Conservation (phyloP, 2,113 vertebrate species). For the Procavia capensis region DNA sequence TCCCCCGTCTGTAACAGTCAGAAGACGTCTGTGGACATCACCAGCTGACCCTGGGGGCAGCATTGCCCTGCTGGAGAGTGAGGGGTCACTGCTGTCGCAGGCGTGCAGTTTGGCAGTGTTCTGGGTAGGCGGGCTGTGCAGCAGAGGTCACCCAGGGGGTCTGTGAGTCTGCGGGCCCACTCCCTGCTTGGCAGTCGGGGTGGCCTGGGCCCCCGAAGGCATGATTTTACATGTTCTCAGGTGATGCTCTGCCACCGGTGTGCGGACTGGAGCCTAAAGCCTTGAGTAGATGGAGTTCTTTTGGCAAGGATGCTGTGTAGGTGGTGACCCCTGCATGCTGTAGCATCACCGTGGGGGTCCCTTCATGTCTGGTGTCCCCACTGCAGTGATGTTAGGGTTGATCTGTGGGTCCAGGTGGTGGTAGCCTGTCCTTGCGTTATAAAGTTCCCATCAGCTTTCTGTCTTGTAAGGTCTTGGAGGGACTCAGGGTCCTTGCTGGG, state of each 20-base stretch:
- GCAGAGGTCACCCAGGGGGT: too few relatives aligned
- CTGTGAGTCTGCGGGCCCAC: neutral
- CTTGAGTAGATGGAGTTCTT: neutral
- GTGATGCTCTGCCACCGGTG: rapidly evolving
- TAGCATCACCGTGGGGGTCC: neutral
- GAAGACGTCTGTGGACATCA: neutral
- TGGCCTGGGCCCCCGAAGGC: too few relatives aligned
- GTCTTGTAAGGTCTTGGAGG: neutral
- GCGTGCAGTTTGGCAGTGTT: neutral
- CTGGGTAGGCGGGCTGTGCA: too few relatives aligned
- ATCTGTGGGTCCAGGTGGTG: neutral
- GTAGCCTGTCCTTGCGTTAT: neutral
- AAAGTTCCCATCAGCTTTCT: neutral
- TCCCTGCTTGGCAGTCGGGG: neutral
- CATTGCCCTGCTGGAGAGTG: neutral
- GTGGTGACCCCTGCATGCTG: neutral
- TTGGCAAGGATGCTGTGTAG: neutral
- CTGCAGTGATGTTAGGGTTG: too few relatives aligned
- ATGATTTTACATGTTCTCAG: neutral
- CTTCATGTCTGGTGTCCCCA: neutral
- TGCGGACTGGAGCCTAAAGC: neutral
- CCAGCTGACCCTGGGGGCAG: rapidly evolving
- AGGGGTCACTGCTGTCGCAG: too few relatives aligned
- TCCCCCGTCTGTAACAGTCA: neutral
- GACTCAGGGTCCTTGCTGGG: neutral